Evolutionary conservation across 2,797 vertebrate species (phyloP).

Genomic region (Mus minutoides): DNA sequence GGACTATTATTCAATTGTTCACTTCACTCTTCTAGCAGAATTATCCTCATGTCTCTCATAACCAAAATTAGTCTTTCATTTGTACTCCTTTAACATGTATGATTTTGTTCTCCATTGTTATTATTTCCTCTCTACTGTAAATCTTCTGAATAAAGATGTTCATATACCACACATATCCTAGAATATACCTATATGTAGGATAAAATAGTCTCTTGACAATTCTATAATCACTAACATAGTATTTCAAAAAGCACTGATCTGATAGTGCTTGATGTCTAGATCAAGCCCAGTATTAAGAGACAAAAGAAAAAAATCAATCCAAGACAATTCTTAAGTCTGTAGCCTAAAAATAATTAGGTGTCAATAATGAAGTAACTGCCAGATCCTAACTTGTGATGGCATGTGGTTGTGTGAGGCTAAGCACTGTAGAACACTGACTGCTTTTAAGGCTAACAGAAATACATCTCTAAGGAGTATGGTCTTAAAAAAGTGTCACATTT

Average conservation of each 20-base stretch:
- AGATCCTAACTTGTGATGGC: neutral
- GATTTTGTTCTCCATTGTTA: neutral
- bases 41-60: neutral
- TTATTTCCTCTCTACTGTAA: neutral
- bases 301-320: neutral
- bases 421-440: neutral
- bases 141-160: neutral
- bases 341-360: neutral
- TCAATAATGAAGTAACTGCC: neutral
- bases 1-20: neutral
- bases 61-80: neutral
- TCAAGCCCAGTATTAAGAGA: neutral
- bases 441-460: neutral
- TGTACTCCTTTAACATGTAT: neutral
- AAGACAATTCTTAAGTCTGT: neutral
- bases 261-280: conserved; percentile 3
- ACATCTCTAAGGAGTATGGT: neutral
- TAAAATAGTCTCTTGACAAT: neutral
- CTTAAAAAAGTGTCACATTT: conserved; percentile 4
- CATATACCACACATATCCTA: neutral
- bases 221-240: neutral
- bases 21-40: neutral
- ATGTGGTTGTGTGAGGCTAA: neutral
- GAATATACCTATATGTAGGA: neutral
- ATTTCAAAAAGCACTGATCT: neutral